These are phyloP conservation scores for Rachycentron canadum DNA, from an alignment of 2,797 vertebrate species.

Conservation along the genomic window DNA sequence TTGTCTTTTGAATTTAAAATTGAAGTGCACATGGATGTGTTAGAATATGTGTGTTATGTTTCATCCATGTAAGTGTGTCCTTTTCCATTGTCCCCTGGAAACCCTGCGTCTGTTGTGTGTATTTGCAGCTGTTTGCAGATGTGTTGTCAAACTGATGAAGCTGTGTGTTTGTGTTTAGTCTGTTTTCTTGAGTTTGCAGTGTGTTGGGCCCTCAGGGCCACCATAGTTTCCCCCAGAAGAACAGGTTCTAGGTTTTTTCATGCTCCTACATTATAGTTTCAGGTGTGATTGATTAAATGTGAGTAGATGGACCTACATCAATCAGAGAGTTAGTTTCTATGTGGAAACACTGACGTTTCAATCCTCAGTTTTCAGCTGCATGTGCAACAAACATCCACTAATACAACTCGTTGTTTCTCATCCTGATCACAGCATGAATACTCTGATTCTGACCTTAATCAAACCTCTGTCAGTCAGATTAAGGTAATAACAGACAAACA, in stretches of 20 bases:
- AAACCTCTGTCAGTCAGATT: slow-evolving; percentile 19
- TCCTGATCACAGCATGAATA: slow-evolving; percentile 37
- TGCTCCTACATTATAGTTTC: not conserved
- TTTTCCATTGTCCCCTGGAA: too few species aligned
- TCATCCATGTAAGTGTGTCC: too few species aligned
- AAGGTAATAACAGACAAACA: slow-evolving; percentile 23
- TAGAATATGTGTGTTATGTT: too few species aligned
- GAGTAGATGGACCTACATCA: not conserved
- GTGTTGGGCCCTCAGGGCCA: too few species aligned
- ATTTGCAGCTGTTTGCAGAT: too few species aligned
- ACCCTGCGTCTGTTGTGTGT: too few species aligned
- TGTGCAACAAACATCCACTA: slow-evolving; percentile 9
- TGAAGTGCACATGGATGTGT: too few species aligned
- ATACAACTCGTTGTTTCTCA: slow-evolving; percentile 12
- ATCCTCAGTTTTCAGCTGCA: not conserved
- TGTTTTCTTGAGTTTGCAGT: too few species aligned
- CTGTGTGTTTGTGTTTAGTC: too few species aligned
- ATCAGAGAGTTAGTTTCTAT: too few species aligned
- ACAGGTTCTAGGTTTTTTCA: not conserved
- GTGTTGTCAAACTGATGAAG: too few species aligned
- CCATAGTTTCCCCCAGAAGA: not conserved
- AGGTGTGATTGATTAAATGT: slow-evolving; percentile 3
- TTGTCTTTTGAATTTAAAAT: too few species aligned
- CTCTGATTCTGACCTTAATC: slow-evolving; percentile 62
- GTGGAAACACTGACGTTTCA: not conserved